Evolutionary conservation across 2,888 invertebrate genomes (phyloP), one percentile per base, ranked within the genome.

Genomic region (Tyria jacobaeae): DNA sequence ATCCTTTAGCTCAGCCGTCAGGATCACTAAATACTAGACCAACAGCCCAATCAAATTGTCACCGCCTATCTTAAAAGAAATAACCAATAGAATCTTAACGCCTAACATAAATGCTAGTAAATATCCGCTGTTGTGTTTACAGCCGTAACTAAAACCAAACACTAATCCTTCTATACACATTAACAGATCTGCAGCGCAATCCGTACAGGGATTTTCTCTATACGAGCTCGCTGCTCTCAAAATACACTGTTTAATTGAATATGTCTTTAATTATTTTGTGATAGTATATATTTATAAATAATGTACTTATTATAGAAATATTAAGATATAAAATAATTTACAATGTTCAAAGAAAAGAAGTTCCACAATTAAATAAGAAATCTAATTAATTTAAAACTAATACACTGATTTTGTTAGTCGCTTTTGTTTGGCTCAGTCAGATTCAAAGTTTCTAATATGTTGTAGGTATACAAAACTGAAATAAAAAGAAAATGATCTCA

Each of bases 131-230:
- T 60, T 86, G 75, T 85, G 64, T 35, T 59, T 83, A 15, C 41
- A 15, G 64, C 88, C 64, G 75, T 71, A 82, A 71, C 78, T 83
- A 86, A 86, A 88, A 89, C 91, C 90, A 86, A 91, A 90, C 80
- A 89, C 87, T 91, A 92, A 92, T 91, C 91, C 90, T 80, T 80
- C 86, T 87, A 88, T 90, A 89, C 88, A 91, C 91, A 91, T 91
- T 91, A 91, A 87, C 91, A 85, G 89, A 89, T 90, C 86, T 85
- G 78, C 75, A 71, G 76, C 79, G 83, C 80, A 76, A 79, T 79
- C 77, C 77, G 75, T 62, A 70, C 71, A 78, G 83, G 80, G 83
- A 82, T 87, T 83, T 84, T 76, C 82, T 77, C 80, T 73, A 75
- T 79, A 71, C 59, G 55, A 59, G 48, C 51, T 51, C 41, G 50